Conservation (phyloP, 2,113 vertebrate species). For the Semnornis frantzii region DNA sequence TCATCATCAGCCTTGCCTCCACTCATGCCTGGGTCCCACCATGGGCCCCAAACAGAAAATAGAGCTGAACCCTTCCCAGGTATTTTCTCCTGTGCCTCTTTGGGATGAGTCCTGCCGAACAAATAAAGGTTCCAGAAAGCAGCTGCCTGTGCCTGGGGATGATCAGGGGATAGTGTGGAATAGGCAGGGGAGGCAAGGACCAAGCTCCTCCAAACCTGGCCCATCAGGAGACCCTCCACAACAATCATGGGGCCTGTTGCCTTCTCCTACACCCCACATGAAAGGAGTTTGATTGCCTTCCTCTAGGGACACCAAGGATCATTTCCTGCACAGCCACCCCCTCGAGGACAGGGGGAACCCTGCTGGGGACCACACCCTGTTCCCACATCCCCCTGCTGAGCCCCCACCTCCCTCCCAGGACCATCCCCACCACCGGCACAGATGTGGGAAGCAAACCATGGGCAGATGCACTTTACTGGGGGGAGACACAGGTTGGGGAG, state of each 20-base stretch:
- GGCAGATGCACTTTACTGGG: not conserved
- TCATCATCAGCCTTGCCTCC: not conserved
- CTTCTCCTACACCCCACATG: not conserved
- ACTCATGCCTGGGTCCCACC: not conserved
- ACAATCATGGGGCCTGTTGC: too few relatives aligned
- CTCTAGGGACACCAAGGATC: not conserved
- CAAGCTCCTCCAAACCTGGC: not conserved
- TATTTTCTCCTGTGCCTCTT: not conserved
- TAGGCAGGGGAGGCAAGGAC: not conserved
- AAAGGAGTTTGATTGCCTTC: not conserved
- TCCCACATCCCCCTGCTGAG: too few relatives aligned
- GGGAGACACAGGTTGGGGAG: not conserved
- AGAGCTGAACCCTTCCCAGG: not conserved
- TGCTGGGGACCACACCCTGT: not conserved
- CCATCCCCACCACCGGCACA: not conserved
- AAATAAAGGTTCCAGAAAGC: not conserved
- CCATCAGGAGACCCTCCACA: not conserved
- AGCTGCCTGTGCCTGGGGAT: not conserved
- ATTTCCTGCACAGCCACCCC: too few relatives aligned
- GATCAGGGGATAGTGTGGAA: not conserved
- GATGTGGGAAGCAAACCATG: not conserved
- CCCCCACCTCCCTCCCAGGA: not conserved
- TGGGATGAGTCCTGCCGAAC: not conserved
- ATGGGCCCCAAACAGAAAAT: not conserved
- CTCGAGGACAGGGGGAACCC: not conserved